Evolutionary conservation across 1,140 invertebrate genomes (phyloP).

Genomic region (Chlorops oryzae): DNA sequence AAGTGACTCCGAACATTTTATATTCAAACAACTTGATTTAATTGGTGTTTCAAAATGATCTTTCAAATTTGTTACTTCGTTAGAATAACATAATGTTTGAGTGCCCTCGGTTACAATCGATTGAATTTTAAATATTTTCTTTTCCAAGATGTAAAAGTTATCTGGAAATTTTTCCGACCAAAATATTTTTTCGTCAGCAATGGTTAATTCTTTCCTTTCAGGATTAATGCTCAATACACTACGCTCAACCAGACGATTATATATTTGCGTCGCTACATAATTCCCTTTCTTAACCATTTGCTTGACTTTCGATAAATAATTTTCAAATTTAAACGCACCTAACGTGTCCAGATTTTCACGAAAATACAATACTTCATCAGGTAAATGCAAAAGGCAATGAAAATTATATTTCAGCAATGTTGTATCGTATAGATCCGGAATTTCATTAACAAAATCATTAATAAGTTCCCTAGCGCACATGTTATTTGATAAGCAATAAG

Average conservation of each 20-base stretch:
- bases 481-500: too few relatives aligned
- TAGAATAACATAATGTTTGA: neutral
- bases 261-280: neutral
- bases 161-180: neutral
- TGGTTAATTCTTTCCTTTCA: neutral
- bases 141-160: neutral
- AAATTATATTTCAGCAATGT: slow-evolving; percentile 17
- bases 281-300: slow-evolving; percentile 11
- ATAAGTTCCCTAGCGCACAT: slow-evolving; percentile 11
- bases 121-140: neutral
- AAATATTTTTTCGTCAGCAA: neutral
- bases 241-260: neutral
- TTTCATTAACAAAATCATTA: slow-evolving; percentile 10
- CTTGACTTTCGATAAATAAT: slow-evolving; percentile 13
- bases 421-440: slow-evolving; percentile 13
- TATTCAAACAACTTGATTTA: neutral
- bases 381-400: slow-evolving; percentile 11
- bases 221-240: neutral
- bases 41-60: neutral
- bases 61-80: neutral
- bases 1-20: neutral
- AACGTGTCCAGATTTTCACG: slow-evolving; percentile 8
- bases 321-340: slow-evolving; percentile 16
- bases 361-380: too few relatives aligned
- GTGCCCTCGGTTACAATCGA: too few relatives aligned